Evolutionary conservation across 2,797 vertebrate genomes (phyloP).

Genomic region (Pachyuromys duprasi): DNA sequence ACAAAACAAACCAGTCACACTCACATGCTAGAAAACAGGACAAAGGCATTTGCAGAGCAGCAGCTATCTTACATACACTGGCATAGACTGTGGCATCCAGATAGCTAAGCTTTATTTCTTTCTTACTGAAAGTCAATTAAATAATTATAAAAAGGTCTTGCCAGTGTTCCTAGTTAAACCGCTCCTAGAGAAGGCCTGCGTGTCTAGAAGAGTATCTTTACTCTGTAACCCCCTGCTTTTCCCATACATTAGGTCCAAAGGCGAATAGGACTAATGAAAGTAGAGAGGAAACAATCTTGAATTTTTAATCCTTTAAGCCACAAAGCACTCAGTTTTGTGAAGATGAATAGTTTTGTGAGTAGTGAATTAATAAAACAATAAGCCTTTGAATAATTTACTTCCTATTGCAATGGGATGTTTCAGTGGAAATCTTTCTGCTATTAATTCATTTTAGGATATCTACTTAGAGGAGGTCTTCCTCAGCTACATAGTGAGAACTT

Average conservation of each 20-base stretch:
- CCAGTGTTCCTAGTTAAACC: constrained; percentile 6
- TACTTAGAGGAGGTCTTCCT: background rate
- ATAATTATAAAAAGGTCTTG: constrained; percentile 33
- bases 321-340: constrained; percentile 1
- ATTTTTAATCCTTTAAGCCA: constrained; percentile 55
- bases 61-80: background rate
- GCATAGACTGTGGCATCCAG: background rate
- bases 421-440: background rate
- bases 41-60: background rate
- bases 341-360: constrained; percentile 5
- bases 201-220: background rate
- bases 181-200: background rate
- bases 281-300: background rate
- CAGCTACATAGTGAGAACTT: no score
- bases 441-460: constrained; percentile 7
- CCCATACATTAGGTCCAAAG: background rate
- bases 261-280: background rate
- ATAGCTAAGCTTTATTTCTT: background rate
- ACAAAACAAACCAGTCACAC: background rate
- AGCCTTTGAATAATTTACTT: constrained; percentile 59
- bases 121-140: constrained; percentile 34
- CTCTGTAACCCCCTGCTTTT: background rate
- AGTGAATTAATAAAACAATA: constrained; percentile 51
- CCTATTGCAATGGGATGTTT: constrained; percentile 18
- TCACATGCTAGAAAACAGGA: background rate